These are phyloP conservation scores for Etheostoma perlongum DNA, from an alignment of 2,797 vertebrate genomes.

Conservation along the genomic window DNA sequence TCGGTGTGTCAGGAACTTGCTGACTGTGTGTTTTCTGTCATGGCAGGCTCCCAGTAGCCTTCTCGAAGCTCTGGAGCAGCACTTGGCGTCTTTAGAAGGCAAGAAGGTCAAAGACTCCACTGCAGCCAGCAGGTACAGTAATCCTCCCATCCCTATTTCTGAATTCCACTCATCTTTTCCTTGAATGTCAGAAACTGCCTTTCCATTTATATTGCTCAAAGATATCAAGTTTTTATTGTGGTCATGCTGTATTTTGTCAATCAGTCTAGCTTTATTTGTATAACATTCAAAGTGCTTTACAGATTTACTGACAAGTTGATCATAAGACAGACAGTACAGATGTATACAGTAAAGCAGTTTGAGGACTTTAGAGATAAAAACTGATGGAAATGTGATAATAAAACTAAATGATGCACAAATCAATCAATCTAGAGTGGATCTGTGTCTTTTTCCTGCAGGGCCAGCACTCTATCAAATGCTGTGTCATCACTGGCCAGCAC, in stretches of 20 bases:
- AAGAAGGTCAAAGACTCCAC: constrained; percentile 99
- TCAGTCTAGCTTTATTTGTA: neutral
- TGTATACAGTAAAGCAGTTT: neutral
- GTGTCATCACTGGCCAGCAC: constrained; percentile 98
- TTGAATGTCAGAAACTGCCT: neutral
- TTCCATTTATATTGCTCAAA: neutral
- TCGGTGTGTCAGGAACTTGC: constrained; percentile 32
- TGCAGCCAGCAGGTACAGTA: constrained; percentile 94
- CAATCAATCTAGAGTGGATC: constrained; percentile 10
- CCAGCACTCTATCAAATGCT: constrained; percentile 97
- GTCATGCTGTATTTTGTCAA: constrained; percentile 5
- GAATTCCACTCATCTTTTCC: constrained; percentile 5
- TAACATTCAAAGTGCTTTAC: neutral
- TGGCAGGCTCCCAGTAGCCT: constrained; percentile 97
- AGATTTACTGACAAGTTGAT: neutral
- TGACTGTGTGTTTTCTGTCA: constrained; percentile 64
- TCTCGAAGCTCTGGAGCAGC: constrained; percentile 98
- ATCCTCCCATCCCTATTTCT: neutral
- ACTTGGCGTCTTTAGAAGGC: constrained; percentile 98
- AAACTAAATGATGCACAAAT: neutral
- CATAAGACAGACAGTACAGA: neutral
- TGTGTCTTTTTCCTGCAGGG: constrained; percentile 81
- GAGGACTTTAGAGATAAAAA: neutral
- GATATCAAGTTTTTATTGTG: constrained; percentile 1
- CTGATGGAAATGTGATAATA: neutral